Evolutionary conservation across 2,797 vertebrate species (phyloP).

Genomic region (Sphenodon punctatus): DNA sequence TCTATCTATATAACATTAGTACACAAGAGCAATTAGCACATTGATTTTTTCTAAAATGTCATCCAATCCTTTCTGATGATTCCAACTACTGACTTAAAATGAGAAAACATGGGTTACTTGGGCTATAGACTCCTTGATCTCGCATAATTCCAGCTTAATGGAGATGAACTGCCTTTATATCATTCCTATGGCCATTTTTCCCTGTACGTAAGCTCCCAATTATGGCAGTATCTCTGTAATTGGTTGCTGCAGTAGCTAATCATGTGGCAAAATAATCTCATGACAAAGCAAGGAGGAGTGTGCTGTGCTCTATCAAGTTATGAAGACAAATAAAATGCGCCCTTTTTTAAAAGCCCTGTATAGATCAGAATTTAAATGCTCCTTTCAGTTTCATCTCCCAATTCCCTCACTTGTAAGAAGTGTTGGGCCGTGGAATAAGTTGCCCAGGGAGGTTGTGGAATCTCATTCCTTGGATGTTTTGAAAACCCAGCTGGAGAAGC

Average conservation of each 20-base stretch:
- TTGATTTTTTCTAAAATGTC: background rate
- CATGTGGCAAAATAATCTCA: constrained; percentile 25
- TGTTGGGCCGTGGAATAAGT: no score
- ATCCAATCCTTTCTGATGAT: background rate
- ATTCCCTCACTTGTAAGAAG: no score
- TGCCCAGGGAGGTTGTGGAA: no score
- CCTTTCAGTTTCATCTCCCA: no score
- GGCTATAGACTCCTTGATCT: background rate
- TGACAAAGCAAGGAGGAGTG: constrained; percentile 22
- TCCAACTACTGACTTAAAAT: background rate
- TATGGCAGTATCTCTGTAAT: constrained; percentile 31
- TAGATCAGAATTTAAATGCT: no score
- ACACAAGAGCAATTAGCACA: background rate
- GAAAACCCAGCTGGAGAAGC: no score
- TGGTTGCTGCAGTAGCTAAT: constrained; percentile 34
- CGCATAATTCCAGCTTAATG: background rate
- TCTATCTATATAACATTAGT: no score
- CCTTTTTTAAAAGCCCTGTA: no score
- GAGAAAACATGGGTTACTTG: background rate
- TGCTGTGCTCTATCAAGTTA: background rate
- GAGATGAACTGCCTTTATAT: background rate
- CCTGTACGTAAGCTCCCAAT: constrained; percentile 23
- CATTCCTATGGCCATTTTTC: constrained; percentile 32
- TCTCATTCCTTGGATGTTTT: no score
- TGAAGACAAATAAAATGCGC: constrained; percentile 30